phyloP scores from a whole-genome alignment of 2,797 vertebrate species.

The Fistularia commersonii region DNA sequence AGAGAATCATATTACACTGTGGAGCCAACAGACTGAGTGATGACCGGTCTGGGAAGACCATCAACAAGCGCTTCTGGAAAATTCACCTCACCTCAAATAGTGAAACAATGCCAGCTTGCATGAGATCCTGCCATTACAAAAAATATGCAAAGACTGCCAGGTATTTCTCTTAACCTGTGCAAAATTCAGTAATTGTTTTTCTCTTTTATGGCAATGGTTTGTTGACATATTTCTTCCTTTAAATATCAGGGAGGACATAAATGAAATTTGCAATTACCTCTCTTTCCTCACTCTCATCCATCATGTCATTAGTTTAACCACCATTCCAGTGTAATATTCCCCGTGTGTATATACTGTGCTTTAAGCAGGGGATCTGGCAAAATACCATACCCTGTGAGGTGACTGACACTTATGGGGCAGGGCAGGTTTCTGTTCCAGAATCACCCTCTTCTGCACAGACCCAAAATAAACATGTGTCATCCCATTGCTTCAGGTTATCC shows the following conservation, averaged over 20 bases:
- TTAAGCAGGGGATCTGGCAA: slow-evolving; percentile 29
- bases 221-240: slow-evolving; percentile 37
- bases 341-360: slow-evolving; percentile 15
- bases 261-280: slow-evolving; percentile 8
- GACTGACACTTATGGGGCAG: slow-evolving; percentile 46
- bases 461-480: slow-evolving; percentile 63
- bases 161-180: slow-evolving; percentile 31
- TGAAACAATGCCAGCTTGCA: slow-evolving; percentile 43
- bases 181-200: slow-evolving; percentile 17
- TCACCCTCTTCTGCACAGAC: slow-evolving; percentile 34
- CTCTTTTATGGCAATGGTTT: slow-evolving; percentile 20
- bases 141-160: slow-evolving; percentile 44
- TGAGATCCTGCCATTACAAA: slow-evolving; percentile 40
- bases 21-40: slow-evolving; percentile 21
- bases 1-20: slow-evolving; percentile 54
- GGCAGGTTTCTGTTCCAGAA: slow-evolving; percentile 28
- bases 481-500: slow-evolving; percentile 57
- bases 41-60: slow-evolving; percentile 54
- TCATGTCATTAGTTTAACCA: slow-evolving; percentile 9
- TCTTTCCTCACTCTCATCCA: slow-evolving; percentile 23
- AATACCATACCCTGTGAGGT: slow-evolving; percentile 21
- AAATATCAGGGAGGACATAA: slow-evolving; percentile 24
- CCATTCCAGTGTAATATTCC: slow-evolving; percentile 6
- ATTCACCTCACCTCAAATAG: slow-evolving; percentile 21
- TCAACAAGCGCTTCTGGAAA: slow-evolving; percentile 53